Evolutionary conservation across 2,888 invertebrate genomes (phyloP), one percentile per base, ranked within the genome.

Genomic region (Camptogramma bilineatum): DNA sequence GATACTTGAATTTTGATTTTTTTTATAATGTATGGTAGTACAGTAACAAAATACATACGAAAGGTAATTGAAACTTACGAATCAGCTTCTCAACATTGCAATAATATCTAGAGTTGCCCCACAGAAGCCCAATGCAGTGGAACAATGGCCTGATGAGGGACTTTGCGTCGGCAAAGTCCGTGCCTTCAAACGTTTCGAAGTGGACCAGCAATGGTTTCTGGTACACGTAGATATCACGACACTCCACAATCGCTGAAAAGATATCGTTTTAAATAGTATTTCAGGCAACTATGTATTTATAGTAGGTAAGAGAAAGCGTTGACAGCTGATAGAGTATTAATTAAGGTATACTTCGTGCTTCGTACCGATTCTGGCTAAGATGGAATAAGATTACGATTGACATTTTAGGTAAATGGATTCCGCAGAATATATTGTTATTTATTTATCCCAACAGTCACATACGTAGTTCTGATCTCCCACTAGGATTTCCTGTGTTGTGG

Each of bases 21-120:
- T n/a, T n/a, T n/a, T n/a, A n/a, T n/a, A n/a, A n/a, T n/a, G n/a
- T n/a, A n/a, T n/a, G n/a, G n/a, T n/a, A n/a, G n/a, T n/a, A n/a
- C n/a, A n/a, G n/a, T n/a, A n/a, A n/a, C 31, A 31, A 39, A 0
- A 2, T 13, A 3, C 4, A 13, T 39, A 13, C 10, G 34, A 39
- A 13, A 39, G 13, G 0, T 44, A 44, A 44, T 42, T 52, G 17
- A n/a, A n/a, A 83, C 91, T 82, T 75, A 93, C 93, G 93, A 72
- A 92, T 92, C 31, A 93, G 81, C 75, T 92, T 93, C 50, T 94
- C 94, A 2, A 94, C 93, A 5, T 90, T 94, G 79, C 96, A 95
- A 80, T 95, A 97, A 79, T 97, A 96, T 76, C 95, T 94, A 0
- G 97, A 98, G 81, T 96, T 95, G 0, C 96, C 95, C 98, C 98